Evolutionary conservation across 2,797 vertebrate genomes (phyloP).

Genomic region (Dendrocincla fuliginosa): DNA sequence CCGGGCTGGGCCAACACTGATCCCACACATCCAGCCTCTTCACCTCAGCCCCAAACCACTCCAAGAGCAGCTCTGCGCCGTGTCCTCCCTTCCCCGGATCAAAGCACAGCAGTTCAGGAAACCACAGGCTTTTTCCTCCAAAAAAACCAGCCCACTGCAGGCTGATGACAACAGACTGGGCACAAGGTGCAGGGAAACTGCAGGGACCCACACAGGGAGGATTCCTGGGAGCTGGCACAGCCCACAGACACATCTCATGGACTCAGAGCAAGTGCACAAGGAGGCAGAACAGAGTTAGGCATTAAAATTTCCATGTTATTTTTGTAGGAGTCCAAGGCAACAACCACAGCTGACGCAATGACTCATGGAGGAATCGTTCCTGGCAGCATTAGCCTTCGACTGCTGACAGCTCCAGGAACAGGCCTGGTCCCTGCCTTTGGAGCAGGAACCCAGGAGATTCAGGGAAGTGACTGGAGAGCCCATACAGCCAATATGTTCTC

Average conservation of each 20-base stretch:
- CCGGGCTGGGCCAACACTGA: neutral
- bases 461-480: neutral
- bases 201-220: rapidly evolving
- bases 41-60: neutral
- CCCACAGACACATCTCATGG: rapidly evolving
- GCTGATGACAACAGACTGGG: neutral
- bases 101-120: neutral
- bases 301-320: constrained; percentile 13
- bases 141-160: neutral
- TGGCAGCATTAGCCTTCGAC: constrained; percentile 36
- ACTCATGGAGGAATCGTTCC: constrained; percentile 54
- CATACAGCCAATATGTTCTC: rapidly evolving
- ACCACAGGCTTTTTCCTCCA: neutral
- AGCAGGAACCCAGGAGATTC: neutral
- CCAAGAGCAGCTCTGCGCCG: neutral
- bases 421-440: neutral
- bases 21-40: neutral
- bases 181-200: neutral
- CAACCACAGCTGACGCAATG: constrained; percentile 58
- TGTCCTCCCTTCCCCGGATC: neutral
- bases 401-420: neutral
- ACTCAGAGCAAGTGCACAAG: neutral
- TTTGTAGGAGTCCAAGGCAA: constrained; percentile 40
- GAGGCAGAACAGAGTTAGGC: neutral
- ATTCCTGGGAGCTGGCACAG: neutral